Evolutionary conservation across 1,140 invertebrate genomes (phyloP), one percentile per base, ranked within the genome.

Genomic region (Neotoxoptera formosana): DNA sequence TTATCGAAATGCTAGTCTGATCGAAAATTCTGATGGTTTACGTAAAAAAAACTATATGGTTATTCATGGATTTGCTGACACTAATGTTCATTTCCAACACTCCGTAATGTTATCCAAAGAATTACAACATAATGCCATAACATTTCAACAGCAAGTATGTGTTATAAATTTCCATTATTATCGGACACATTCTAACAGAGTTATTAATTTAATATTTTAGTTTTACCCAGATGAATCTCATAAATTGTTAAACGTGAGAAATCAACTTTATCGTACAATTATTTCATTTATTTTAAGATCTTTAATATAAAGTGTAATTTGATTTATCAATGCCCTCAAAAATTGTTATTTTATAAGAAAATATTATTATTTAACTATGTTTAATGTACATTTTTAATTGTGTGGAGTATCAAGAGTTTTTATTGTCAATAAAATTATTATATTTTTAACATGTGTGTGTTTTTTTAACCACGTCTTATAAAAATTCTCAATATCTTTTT

Each of bases 51-150:
- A 97, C 94, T 98, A 97, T 95, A 97, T 98, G 94, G 95, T 99
- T 21, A 97, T 99, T 94, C 98, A 99, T 95, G 98, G 98, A n/a
- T 98, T 98, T 89, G 96, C 97, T 21, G 97, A 98, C 95, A 98
- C 99, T 95, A 99, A 99, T 95, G 98, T 99, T 30, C 98, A 99
- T 95, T 99, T 98, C 95, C 98, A 99, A 95, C 98, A 99, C 94
- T 98, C 98, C 0, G 97, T 98, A 95, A 96, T 98, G 94, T 96
- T 99, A 53, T 97, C 98, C 36, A 97, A 97, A 95, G 96, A 97
- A 53, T 95, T 99, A 34, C 97, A 98, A 94, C 95, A 97, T 93
- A 96, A 96, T 45, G 97, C 98, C 94, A 98, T 99, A 94, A 95
- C 98, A 36, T 99, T 99, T 94, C 96, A 97, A 94, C 97, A 98